Evolutionary conservation across 2,888 invertebrate species (phyloP).

Genomic region (Luffia ferchaultella): DNA sequence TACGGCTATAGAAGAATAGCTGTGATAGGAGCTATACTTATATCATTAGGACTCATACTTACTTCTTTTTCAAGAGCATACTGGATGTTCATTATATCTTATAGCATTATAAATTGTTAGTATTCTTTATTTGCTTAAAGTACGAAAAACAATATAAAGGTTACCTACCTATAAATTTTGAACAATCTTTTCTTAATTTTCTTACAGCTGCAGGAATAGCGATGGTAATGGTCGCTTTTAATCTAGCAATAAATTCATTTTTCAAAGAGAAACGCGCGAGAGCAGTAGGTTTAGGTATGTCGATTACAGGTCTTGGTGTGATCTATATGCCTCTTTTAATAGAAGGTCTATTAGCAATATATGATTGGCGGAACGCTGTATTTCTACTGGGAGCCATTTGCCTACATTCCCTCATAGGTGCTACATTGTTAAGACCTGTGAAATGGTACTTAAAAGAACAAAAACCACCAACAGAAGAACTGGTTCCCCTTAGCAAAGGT

Average conservation of each 20-base stretch:
- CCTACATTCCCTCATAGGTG: constrained; percentile 67
- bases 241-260: constrained; percentile 71
- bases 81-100: constrained; percentile 67
- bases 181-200: constrained; percentile 8
- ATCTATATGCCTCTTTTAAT: constrained; percentile 71
- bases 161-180: background rate
- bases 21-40: constrained; percentile 58
- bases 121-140: constrained; percentile 17
- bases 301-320: constrained; percentile 72
- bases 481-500: constrained; percentile 37
- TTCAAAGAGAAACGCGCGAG: constrained; percentile 69
- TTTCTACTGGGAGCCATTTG: constrained; percentile 69
- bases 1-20: constrained; percentile 74
- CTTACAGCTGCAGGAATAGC: constrained; percentile 70
- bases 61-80: constrained; percentile 67
- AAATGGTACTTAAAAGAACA: constrained; percentile 69
- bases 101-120: constrained; percentile 76
- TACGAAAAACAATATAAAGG: background rate
- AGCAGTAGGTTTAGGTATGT: constrained; percentile 71
- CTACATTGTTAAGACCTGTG: constrained; percentile 70
- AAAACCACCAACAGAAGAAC: constrained; percentile 30
- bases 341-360: constrained; percentile 59
- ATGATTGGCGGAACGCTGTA: constrained; percentile 68
- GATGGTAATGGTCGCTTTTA: constrained; percentile 67
- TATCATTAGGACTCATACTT: constrained; percentile 64